phyloP scores from a whole-genome alignment of 1,140 invertebrate genomes.

The Drosophila elegans region DNA sequence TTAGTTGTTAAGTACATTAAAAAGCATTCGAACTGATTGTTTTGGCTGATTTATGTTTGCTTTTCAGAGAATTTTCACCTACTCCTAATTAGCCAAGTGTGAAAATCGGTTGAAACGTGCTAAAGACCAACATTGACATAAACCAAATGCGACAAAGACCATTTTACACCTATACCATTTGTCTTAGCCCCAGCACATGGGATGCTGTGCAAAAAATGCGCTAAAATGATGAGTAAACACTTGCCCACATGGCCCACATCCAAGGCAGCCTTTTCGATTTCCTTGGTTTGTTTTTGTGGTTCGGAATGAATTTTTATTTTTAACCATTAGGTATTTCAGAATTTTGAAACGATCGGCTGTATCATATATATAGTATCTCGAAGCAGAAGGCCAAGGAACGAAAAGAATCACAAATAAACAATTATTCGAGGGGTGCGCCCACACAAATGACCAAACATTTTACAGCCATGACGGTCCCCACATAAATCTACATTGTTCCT shows the following conservation, averaged over 20 bases:
- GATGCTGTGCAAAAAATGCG: constrained; percentile 2
- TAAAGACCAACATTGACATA: constrained; percentile 45
- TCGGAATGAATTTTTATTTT: constrained; percentile 14
- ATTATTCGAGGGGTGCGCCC: constrained; percentile 15
- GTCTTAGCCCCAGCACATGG: not conserved
- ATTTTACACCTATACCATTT: constrained; percentile 24
- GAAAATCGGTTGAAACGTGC: constrained; percentile 43
- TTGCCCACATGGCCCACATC: constrained; percentile 6
- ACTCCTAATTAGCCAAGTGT: constrained; percentile 24
- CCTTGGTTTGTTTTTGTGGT: not conserved
- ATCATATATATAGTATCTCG: not conserved
- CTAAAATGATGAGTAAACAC: constrained; percentile 25
- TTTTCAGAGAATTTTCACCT: constrained; percentile 20
- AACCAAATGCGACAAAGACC: constrained; percentile 17
- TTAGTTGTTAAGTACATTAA: constrained; percentile 26
- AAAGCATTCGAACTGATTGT: constrained; percentile 24
- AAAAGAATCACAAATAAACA: constrained; percentile 15
- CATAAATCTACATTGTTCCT: constrained; percentile 10
- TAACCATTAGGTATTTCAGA: not conserved
- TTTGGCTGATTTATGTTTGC: constrained; percentile 23
- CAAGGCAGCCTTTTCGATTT: not conserved
- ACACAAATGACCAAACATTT: constrained; percentile 6
- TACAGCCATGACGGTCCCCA: constrained; percentile 17
- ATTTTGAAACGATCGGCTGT: too few relatives aligned
- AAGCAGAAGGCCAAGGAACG: not conserved